A percentile compares a stretch with the other conserved stretches of the same genome.
These are phyloP conservation scores for Macroteleia sp. DNA, from an alignment of 2,888 invertebrate genomes.

Conservation along the genomic window DNA sequence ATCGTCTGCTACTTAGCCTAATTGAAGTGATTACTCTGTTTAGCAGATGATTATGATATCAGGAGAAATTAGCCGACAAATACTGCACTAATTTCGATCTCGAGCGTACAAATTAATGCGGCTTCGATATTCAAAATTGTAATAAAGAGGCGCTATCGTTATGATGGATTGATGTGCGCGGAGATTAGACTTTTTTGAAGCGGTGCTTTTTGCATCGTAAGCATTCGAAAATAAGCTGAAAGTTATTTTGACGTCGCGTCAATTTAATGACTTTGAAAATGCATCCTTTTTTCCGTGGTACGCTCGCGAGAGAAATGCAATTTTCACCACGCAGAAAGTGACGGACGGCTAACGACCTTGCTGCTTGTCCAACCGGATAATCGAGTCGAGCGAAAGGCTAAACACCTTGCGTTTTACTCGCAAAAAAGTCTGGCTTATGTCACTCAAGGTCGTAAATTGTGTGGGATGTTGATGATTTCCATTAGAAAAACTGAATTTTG, in stretches of 20 bases:
- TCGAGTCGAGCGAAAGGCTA: slow-evolving; percentile 65
- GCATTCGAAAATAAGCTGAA: slow-evolving; percentile 40
- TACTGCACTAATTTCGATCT: slow-evolving; percentile 27
- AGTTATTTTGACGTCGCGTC: slow-evolving; percentile 50
- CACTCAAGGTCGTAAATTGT: slow-evolving; percentile 60
- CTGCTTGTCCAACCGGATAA: slow-evolving; percentile 65
- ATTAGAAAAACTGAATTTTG: slow-evolving; percentile 19
- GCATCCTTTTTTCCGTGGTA: slow-evolving; percentile 39
- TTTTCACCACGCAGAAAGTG: slow-evolving; percentile 60
- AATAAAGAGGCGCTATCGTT: slow-evolving; percentile 30
- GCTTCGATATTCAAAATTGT: slow-evolving; percentile 16
- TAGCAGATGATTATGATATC: slow-evolving; percentile 21
- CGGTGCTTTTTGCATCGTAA: slow-evolving; percentile 27
- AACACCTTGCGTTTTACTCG: slow-evolving; percentile 54
- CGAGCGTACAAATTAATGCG: slow-evolving; percentile 13
- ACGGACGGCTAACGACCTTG: slow-evolving; percentile 66
- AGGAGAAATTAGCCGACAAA: slow-evolving; percentile 5
- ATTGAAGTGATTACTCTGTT: slow-evolving; percentile 47
- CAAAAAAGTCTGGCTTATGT: slow-evolving; percentile 58
- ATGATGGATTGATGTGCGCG: slow-evolving; percentile 26
- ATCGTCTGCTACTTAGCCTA: slow-evolving; percentile 25
- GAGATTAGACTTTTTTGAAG: slow-evolving; percentile 12
- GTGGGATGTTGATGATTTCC: slow-evolving; percentile 49
- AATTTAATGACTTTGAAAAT: slow-evolving; percentile 58
- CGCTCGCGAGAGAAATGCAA: slow-evolving; percentile 53